Percentiles rank a stretch among this genome's conserved stretches.
These are phyloP conservation scores for Crotalus horridus DNA, from an alignment of 2,113 vertebrate species.

Conservation along the genomic window DNA sequence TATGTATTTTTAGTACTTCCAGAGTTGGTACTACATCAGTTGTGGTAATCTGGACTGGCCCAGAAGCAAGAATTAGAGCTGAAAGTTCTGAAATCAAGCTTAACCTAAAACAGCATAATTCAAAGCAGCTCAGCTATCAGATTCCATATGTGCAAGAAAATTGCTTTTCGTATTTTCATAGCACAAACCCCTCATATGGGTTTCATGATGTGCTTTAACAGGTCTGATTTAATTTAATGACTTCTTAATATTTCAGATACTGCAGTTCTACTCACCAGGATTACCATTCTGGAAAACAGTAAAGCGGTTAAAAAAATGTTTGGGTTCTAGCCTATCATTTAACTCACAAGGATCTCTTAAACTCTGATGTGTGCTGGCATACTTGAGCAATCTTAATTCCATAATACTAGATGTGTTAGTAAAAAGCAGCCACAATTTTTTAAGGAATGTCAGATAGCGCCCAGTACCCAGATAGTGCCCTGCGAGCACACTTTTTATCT, in stretches of 20 bases:
- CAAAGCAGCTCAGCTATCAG: not conserved
- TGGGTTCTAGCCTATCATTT: not conserved
- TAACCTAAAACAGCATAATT: no score
- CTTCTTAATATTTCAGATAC: not conserved
- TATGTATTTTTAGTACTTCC: not conserved
- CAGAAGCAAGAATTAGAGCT: not conserved
- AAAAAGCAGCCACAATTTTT: not conserved
- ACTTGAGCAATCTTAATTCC: not conserved
- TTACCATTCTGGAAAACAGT: not conserved
- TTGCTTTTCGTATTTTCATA: not conserved
- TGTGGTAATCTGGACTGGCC: not conserved
- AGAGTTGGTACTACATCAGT: not conserved
- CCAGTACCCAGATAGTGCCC: not conserved
- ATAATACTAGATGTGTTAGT: not conserved
- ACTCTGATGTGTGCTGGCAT: not conserved
- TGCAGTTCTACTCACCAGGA: not conserved
- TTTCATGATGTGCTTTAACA: not conserved
- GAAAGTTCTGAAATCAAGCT: no score
- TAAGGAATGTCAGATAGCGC: not conserved
- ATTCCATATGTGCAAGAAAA: not conserved
- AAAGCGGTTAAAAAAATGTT: not conserved
- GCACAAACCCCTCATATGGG: not conserved
- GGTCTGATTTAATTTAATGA: not conserved
- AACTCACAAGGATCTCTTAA: not conserved
- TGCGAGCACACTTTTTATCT: not conserved